A percentile compares a stretch with the other conserved stretches of the same genome.
Conservation (phyloP, 2,113 vertebrate genomes). For the Felis catus region DNA sequence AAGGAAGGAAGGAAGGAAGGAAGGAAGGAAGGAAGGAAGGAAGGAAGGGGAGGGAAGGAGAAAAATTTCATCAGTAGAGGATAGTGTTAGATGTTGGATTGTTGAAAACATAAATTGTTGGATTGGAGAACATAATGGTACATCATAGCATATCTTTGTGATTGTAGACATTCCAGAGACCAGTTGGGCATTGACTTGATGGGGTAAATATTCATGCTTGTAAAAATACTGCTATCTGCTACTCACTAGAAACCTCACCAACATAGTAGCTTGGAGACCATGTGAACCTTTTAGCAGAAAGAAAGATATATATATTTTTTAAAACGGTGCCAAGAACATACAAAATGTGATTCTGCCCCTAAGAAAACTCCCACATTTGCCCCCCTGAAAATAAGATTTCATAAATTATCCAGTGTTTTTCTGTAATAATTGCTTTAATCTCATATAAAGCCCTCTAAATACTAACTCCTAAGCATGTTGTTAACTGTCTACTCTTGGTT, state of each 20-base stretch:
- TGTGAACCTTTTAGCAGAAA: background rate
- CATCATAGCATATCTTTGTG: background rate
- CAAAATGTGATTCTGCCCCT: background rate
- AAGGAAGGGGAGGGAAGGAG: background rate
- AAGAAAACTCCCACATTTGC: background rate
- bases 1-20: no score
- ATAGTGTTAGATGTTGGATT: background rate
- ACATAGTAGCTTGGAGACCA: background rate
- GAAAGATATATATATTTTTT: background rate
- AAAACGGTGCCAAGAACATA: background rate
- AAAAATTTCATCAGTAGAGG: background rate
- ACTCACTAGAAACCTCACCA: background rate
- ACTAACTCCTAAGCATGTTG: constrained; percentile 58
- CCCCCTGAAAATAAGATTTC: constrained; percentile 62
- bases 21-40: no score
- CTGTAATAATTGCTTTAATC: background rate
- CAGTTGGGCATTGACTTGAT: background rate
- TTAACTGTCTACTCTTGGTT: background rate
- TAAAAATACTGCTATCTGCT: background rate
- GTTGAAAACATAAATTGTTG: background rate
- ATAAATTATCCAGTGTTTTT: constrained; percentile 69
- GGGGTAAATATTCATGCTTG: background rate
- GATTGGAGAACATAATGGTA: background rate
- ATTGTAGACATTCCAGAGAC: background rate
- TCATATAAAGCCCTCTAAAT: background rate